A percentile compares a stretch with the other conserved stretches of the same genome.
Conservation (phyloP, 1,140 invertebrate genomes). For the Ceratoteleas bidentatus region DNA sequence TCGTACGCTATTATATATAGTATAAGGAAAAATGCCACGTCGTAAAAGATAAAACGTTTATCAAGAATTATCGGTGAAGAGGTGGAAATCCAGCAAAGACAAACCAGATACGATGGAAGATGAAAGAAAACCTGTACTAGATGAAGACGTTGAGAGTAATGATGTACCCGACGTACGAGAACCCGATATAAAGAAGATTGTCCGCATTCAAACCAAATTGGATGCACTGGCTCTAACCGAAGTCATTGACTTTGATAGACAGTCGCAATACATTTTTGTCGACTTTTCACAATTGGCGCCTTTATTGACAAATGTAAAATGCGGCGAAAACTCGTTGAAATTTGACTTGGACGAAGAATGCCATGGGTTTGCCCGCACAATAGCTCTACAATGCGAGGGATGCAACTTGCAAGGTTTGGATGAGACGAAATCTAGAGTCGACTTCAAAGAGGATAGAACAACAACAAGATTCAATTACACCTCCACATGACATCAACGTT, state of each 20-base stretch:
- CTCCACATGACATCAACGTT: conserved; percentile 1
- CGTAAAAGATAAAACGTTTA: neutral
- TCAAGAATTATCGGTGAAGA: conserved; percentile 1
- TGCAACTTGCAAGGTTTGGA: neutral
- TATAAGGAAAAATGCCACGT: neutral
- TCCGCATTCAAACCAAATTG: conserved; percentile 4
- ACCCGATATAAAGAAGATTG: neutral
- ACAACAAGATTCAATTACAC: neutral
- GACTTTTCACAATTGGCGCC: conserved; percentile 5
- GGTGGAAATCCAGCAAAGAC: conserved; percentile 1
- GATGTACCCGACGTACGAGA: conserved; percentile 1
- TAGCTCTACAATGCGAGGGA: neutral
- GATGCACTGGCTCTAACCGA: conserved; percentile 1
- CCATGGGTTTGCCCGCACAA: neutral
- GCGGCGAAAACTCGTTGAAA: conserved; percentile 1
- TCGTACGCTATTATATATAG: neutral
- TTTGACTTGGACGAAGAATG: neutral
- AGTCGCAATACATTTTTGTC: neutral
- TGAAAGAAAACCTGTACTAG: conserved; percentile 3
- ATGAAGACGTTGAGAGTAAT: conserved; percentile 1
- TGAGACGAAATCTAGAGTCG: neutral
- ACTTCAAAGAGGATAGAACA: neutral
- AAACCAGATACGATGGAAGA: neutral
- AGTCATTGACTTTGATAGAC: conserved; percentile 3
- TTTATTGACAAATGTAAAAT: conserved; percentile 5